A percentile compares a stretch with the other conserved stretches of the same genome.
phyloP scores from a whole-genome alignment of 2,888 invertebrate genomes.

The Koerneria pararmatus region DNA sequence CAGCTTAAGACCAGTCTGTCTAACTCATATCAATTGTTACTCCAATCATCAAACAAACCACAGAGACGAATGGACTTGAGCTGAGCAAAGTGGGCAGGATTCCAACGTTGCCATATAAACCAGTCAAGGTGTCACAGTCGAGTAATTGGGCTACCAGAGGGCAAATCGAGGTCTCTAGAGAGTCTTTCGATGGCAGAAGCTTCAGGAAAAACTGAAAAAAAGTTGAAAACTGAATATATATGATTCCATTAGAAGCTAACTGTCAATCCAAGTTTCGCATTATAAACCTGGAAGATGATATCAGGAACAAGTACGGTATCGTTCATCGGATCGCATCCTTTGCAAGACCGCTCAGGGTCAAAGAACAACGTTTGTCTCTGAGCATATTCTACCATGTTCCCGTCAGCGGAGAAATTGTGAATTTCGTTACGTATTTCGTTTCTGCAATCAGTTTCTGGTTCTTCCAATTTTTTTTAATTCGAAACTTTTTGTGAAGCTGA shows the following conservation, averaged over 20 bases:
- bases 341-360: conserved; percentile 7
- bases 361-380: conserved; percentile 25
- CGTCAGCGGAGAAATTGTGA: conserved; percentile 29
- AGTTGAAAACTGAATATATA: no score
- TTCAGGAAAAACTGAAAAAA: conserved; percentile 20
- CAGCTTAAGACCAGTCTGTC: no score
- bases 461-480: neutral
- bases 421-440: conserved; percentile 35
- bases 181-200: conserved; percentile 17
- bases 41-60: no score
- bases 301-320: conserved; percentile 43
- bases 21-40: no score
- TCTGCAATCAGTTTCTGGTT: conserved; percentile 23
- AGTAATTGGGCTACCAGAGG: no score
- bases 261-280: no score
- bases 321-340: conserved; percentile 39
- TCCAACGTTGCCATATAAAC: no score
- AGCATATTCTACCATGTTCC: conserved; percentile 34
- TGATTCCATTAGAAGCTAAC: no score
- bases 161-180: no score
- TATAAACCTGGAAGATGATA: conserved; percentile 35
- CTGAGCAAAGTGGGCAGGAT: no score
- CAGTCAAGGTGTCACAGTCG: no score
- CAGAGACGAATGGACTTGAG: no score
- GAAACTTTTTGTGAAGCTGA: neutral